phyloP scores from a whole-genome alignment of 1,140 invertebrate species.

The Drosophila ogumai region DNA sequence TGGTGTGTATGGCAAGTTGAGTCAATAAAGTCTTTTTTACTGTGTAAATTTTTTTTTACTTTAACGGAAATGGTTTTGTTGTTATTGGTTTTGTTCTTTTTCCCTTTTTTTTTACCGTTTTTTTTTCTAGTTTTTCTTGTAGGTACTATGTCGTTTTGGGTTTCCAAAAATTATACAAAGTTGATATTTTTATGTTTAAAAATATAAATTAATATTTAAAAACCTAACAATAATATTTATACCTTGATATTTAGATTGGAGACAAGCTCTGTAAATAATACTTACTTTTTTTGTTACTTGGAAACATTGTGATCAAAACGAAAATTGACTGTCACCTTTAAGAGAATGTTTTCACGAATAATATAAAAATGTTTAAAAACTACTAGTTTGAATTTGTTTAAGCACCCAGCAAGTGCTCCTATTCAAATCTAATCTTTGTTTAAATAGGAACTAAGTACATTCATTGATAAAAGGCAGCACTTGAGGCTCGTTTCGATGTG shows the following conservation, averaged over 20 bases:
- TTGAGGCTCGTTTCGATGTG: background rate
- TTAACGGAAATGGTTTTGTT: slow-evolving; percentile 71
- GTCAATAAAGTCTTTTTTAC: slow-evolving; percentile 58
- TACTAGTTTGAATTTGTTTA: background rate
- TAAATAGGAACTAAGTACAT: background rate
- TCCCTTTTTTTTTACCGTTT: background rate
- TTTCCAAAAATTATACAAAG: background rate
- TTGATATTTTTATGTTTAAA: background rate
- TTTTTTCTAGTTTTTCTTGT: background rate
- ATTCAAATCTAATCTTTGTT: slow-evolving; percentile 15
- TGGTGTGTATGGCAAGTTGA: slow-evolving; percentile 37
- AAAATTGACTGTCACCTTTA: background rate
- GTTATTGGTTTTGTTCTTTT: slow-evolving; percentile 32
- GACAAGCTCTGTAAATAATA: background rate
- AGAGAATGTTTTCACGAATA: background rate
- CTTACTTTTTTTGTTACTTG: background rate
- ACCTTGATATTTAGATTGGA: background rate
- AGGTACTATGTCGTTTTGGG: slow-evolving; percentile 2
- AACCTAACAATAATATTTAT: background rate
- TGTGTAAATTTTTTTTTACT: slow-evolving; percentile 22
- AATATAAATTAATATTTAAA: too few relatives aligned
- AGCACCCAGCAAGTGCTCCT: too few relatives aligned
- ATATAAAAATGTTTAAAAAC: background rate
- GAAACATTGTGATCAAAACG: background rate
- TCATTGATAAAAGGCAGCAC: background rate